Conservation (phyloP, 1,140 invertebrate species). For the Cotesia chilonis region DNA sequence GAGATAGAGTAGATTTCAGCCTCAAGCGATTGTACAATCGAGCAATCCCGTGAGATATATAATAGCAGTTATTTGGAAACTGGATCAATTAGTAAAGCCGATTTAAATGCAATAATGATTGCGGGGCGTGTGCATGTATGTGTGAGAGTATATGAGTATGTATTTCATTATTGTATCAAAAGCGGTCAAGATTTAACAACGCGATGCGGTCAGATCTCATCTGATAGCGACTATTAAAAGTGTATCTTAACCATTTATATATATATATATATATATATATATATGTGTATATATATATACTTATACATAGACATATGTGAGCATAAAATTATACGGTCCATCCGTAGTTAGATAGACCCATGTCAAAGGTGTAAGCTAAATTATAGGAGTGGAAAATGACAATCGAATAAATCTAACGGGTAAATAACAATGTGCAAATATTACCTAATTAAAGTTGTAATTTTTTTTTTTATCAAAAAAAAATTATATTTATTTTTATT, state of each 20-base stretch:
- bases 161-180: constrained; percentile 21
- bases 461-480: no score
- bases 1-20: constrained; percentile 14
- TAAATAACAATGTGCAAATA: constrained; percentile 8
- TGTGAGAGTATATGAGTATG: constrained; percentile 4
- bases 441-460: no score
- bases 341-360: no score
- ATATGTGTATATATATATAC: neutral
- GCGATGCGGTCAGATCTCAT: constrained; percentile 23
- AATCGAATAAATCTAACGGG: no score
- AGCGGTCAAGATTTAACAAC: constrained; percentile 10
- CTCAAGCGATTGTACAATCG: constrained; percentile 6
- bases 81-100: constrained; percentile 54
- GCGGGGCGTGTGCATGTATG: constrained; percentile 31
- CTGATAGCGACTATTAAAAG: constrained; percentile 11
- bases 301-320: neutral
- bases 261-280: no score
- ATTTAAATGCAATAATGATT: constrained; percentile 58
- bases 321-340: no score
- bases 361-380: no score
- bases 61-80: constrained; percentile 57
- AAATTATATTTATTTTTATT: no score
- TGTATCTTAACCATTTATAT: constrained; percentile 18
- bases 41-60: constrained; percentile 36
- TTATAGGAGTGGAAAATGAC: no score